Evolutionary conservation across 2,888 invertebrate species (phyloP).

Genomic region (Cabera pusaria): DNA sequence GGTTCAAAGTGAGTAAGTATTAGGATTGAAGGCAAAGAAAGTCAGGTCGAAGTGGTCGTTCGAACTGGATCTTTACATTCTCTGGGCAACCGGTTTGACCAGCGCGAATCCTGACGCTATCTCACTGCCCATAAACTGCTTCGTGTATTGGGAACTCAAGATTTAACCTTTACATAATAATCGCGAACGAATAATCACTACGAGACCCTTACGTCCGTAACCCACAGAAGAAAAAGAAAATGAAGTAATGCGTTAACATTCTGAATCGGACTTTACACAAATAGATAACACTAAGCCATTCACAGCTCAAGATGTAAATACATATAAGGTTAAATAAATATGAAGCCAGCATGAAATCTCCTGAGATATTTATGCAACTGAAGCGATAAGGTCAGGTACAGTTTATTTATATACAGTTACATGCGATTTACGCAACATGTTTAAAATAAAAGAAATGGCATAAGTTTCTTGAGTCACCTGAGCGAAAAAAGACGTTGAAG

Average conservation of each 20-base stretch:
- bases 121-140: conserved; percentile 41
- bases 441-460: conserved; percentile 31
- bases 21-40: conserved; percentile 65
- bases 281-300: conserved; percentile 6
- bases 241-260: too few species aligned
- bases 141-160: conserved; percentile 32
- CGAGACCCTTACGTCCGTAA: too few species aligned
- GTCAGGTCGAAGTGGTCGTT: conserved; percentile 55
- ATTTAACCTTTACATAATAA: conserved; percentile 30
- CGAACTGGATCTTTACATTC: conserved; percentile 72
- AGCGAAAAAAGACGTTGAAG: conserved; percentile 24
- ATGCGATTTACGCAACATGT: conserved; percentile 35
- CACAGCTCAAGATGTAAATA: conserved; percentile 15
- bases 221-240: too few species aligned
- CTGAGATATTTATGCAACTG: conserved; percentile 44
- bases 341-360: conserved; percentile 33
- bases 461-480: conserved; percentile 30
- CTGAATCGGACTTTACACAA: not conserved
- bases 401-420: conserved; percentile 39
- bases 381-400: conserved; percentile 47
- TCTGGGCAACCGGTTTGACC: conserved; percentile 73
- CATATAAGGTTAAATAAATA: conserved; percentile 14
- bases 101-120: conserved; percentile 67
- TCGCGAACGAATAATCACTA: conserved; percentile 2
- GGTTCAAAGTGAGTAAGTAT: conserved; percentile 35